phyloP scores from a whole-genome alignment of 2,113 vertebrate species.

The Sinocyclocheilus grahami region DNA sequence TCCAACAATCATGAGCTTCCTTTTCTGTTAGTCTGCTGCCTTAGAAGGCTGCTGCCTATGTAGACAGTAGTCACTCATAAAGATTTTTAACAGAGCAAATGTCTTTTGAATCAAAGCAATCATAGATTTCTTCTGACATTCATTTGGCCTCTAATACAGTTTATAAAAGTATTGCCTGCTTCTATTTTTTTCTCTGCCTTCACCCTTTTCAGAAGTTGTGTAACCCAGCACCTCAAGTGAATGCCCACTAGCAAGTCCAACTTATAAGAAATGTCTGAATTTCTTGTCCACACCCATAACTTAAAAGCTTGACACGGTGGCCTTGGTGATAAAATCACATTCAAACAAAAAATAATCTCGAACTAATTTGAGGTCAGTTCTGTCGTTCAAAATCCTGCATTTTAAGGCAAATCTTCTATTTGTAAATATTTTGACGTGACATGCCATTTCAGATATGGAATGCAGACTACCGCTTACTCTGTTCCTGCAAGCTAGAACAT shows the following conservation, averaged over 20 bases:
- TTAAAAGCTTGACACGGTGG: not conserved
- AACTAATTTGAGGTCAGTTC: not conserved
- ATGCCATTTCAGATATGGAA: not conserved
- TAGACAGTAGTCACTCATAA: not conserved
- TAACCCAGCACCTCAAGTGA: not conserved
- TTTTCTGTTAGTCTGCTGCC: not conserved
- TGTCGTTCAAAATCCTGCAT: not conserved
- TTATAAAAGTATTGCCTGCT: not conserved
- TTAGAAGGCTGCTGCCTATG: not conserved
- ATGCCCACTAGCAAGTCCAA: not conserved
- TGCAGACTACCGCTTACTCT: not conserved
- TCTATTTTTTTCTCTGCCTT: not conserved
- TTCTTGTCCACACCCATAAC: not conserved
- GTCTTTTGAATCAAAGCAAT: not conserved
- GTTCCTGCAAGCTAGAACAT: constrained; percentile 29
- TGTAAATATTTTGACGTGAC: not conserved
- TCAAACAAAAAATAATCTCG: not conserved
- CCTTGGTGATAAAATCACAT: constrained; percentile 1
- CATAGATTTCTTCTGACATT: not conserved
- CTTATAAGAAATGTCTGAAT: not conserved
- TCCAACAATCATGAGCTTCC: not conserved
- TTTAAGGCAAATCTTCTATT: not conserved
- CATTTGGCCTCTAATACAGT: not conserved
- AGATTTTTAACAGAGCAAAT: not conserved
- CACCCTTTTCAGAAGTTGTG: not conserved